These are phyloP conservation scores for Mycteria americana DNA, from an alignment of 2,797 vertebrate genomes.

Conservation along the genomic window DNA sequence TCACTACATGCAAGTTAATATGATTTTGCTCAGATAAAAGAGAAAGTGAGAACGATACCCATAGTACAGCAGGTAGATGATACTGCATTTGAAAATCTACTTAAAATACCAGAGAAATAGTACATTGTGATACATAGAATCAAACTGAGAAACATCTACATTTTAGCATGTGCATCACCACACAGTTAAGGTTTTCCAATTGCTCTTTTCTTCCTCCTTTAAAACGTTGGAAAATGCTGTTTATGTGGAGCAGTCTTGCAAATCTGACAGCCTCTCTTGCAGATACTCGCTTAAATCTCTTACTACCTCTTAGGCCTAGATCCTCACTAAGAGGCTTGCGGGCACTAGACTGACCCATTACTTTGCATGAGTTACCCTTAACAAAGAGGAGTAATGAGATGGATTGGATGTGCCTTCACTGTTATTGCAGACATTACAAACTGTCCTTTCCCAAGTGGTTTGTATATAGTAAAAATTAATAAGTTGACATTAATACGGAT, in stretches of 20 bases:
- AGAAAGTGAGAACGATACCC: not conserved
- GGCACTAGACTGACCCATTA: not conserved
- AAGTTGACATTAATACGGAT: not conserved
- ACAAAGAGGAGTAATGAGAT: not conserved
- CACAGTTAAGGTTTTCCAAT: not conserved
- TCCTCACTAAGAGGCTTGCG: not conserved
- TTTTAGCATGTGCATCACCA: not conserved
- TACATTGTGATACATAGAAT: not conserved
- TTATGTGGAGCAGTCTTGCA: not conserved
- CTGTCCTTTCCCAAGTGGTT: not conserved
- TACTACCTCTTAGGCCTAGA: not conserved
- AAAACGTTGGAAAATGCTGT: not conserved
- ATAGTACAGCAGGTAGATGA: not conserved
- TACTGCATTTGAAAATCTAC: not conserved
- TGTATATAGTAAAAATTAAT: not conserved
- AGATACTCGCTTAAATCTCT: not conserved
- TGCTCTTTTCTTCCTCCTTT: not conserved
- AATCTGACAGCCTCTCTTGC: not conserved
- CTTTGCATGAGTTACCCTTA: not conserved
- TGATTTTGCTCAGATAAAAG: not conserved
- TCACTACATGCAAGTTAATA: not conserved
- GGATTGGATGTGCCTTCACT: not conserved
- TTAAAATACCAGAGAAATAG: not conserved
- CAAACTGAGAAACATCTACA: not conserved
- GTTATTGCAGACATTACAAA: slow-evolving; percentile 18